Conservation (phyloP, 2,888 invertebrate species). For the Malthinus flaveolus region DNA sequence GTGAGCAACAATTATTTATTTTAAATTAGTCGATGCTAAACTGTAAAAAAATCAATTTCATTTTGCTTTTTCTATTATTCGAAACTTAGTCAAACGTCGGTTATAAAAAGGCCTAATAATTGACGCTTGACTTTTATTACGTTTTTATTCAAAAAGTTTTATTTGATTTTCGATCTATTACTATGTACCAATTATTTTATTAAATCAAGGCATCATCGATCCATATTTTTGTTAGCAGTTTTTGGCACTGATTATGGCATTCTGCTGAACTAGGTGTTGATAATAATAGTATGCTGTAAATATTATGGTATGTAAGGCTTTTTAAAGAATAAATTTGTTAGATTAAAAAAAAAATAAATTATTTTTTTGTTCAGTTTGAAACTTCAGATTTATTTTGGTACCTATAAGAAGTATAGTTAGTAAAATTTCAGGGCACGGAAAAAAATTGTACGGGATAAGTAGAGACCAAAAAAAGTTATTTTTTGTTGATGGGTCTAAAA, state of each 20-base stretch:
- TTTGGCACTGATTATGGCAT: constrained; percentile 27
- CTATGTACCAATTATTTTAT: constrained; percentile 6
- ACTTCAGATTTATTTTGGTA: too few species aligned
- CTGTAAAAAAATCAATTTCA: neutral
- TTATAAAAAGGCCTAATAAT: neutral
- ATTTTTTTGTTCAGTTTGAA: too few species aligned
- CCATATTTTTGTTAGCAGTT: constrained; percentile 24
- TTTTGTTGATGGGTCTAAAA: too few species aligned
- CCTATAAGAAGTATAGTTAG: too few species aligned
- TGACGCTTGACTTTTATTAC: neutral
- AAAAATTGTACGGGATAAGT: too few species aligned
- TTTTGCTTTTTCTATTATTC: neutral
- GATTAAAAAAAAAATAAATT: constrained; percentile 30
- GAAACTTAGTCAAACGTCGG: neutral
- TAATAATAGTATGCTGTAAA: constrained; percentile 49
- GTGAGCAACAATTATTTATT: neutral
- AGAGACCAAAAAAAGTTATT: too few species aligned
- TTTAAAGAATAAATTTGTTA: constrained; percentile 53
- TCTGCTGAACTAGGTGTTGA: constrained; percentile 33
- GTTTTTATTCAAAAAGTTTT: neutral
- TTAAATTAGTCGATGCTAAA: neutral
- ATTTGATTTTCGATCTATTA: neutral
- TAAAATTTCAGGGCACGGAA: too few species aligned
- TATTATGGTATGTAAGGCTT: constrained; percentile 55
- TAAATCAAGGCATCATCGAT: constrained; percentile 4